Conservation (phyloP, 2,113 vertebrate species). For the Sinocyclocheilus anshuiensis region DNA sequence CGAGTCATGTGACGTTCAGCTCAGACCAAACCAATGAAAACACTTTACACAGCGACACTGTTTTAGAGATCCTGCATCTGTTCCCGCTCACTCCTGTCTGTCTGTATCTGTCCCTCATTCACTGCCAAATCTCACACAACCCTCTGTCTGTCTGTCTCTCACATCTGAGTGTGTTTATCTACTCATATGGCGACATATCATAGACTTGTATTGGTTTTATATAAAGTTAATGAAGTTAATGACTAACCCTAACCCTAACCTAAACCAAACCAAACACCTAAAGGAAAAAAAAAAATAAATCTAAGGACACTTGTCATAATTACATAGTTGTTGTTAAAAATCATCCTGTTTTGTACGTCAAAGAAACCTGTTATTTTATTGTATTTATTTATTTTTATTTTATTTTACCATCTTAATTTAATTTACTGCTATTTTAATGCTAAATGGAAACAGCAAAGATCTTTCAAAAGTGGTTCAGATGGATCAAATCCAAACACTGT, state of each 20-base stretch:
- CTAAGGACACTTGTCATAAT: too few species aligned
- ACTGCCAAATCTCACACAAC: neutral
- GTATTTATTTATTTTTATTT: too few species aligned
- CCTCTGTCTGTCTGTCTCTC: constrained; percentile 45
- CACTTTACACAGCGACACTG: neutral
- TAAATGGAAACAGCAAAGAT: neutral
- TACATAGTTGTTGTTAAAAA: too few species aligned
- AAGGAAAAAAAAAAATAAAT: too few species aligned
- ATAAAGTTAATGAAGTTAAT: too few species aligned
- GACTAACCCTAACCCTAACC: too few species aligned
- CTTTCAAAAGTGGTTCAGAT: neutral
- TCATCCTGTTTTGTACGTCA: too few species aligned
- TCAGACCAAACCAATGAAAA: neutral
- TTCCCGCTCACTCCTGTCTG: neutral
- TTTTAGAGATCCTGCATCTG: neutral
- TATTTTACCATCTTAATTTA: neutral
- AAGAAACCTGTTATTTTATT: too few species aligned
- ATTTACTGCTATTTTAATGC: constrained; percentile 43
- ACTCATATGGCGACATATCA: neutral
- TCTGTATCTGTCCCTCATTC: constrained; percentile 4
- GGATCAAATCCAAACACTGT: neutral
- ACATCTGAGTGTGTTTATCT: neutral
- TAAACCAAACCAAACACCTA: too few species aligned
- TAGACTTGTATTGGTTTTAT: too few species aligned
- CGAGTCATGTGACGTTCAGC: neutral